Conservation (phyloP, 2,797 vertebrate genomes). For the Tokudaia muenninki region DNA sequence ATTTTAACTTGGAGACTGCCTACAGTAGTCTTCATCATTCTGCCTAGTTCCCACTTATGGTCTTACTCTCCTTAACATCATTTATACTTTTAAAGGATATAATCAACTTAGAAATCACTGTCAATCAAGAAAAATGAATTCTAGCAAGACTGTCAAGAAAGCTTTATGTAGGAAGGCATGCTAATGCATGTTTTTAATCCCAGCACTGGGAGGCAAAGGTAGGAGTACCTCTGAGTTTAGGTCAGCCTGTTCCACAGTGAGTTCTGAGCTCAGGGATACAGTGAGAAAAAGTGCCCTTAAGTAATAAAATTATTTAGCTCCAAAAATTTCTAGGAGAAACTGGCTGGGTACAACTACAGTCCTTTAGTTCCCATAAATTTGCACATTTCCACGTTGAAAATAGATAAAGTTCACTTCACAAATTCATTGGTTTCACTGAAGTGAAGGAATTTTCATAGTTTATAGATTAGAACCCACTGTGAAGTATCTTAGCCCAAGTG, state of each 20-base stretch:
- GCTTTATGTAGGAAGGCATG: neutral
- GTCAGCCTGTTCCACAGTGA: neutral
- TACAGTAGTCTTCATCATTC: neutral
- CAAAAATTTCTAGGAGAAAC: constrained; percentile 46
- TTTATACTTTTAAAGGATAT: neutral
- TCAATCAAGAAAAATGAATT: constrained; percentile 28
- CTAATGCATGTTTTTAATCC: neutral
- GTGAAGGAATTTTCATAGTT: neutral
- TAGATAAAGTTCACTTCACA: neutral
- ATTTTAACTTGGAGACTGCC: neutral
- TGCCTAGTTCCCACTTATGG: neutral
- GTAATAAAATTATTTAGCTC: constrained; percentile 21
- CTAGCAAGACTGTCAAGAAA: constrained; percentile 12
- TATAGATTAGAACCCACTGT: neutral
- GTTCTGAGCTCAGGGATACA: neutral
- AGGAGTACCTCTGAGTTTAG: neutral
- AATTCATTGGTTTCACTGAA: neutral
- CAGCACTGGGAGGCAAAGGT: neutral
- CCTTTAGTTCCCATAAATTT: constrained; percentile 17
- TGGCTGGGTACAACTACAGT: neutral
- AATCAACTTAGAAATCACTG: constrained; percentile 49
- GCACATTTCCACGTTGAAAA: neutral
- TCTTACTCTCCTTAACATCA: neutral
- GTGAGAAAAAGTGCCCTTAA: constrained; percentile 9
- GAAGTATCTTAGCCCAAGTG: neutral